These are phyloP conservation scores for Metopia argyrocephala DNA, from an alignment of 2,888 invertebrate species.

Conservation along the genomic window DNA sequence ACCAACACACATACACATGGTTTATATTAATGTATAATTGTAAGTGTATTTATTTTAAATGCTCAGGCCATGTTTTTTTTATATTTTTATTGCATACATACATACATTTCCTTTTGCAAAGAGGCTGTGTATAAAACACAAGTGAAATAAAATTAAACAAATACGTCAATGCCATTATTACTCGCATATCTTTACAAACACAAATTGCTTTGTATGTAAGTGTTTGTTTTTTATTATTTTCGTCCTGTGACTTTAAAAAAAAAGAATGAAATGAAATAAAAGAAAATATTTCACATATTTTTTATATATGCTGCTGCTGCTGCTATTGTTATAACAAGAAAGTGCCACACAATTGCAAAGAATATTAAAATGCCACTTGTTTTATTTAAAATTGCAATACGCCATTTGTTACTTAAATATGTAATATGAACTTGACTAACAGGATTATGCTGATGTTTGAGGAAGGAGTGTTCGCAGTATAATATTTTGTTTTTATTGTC, in stretches of 20 bases:
- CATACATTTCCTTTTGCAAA: neutral
- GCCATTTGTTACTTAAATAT: neutral
- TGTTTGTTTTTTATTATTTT: constrained; percentile 15
- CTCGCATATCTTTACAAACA: constrained; percentile 53
- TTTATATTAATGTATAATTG: neutral
- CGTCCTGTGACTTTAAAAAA: neutral
- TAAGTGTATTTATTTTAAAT: neutral
- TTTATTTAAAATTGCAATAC: constrained; percentile 43
- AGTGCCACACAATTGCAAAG: constrained; percentile 42
- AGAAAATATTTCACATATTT: neutral
- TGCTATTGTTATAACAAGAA: constrained; percentile 24
- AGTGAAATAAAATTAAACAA: constrained; percentile 49
- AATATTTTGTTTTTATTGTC: neutral
- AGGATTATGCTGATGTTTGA: no score
- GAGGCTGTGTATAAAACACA: constrained; percentile 7
- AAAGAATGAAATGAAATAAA: neutral
- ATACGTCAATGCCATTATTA: constrained; percentile 45
- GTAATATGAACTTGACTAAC: no score
- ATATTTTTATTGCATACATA: no score
- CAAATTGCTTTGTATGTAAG: constrained; percentile 55
- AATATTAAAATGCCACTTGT: constrained; percentile 30
- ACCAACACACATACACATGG: neutral
- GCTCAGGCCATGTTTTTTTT: neutral
- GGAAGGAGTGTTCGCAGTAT: no score
- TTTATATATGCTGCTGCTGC: neutral